Base-by-base conservation (phyloP, 2,113 vertebrate genomes). In the Columbina picui region DNA sequence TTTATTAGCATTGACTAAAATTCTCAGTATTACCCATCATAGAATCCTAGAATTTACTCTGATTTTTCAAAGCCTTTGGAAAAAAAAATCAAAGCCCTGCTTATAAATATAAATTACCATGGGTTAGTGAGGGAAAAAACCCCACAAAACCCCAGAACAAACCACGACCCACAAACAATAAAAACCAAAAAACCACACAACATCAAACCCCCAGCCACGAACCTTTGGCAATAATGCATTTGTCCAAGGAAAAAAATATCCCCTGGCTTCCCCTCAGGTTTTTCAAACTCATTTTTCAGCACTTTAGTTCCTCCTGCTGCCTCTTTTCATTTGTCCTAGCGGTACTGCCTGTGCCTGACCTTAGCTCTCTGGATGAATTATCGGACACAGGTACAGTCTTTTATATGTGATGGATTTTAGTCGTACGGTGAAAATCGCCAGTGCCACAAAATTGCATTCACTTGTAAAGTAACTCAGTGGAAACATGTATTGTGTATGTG, bases 401-500 rank as follows among this genome's bases (percentile, higher is more conserved):
- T 73, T 65, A 34, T 57, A 30, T 11, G 27, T 34, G 64, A 23
- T 68, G 43, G 65, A 89, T 49, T 92, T 92, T 64, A 75, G 52
- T 68, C 84, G 45, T 87, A 6, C 11, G 19, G 50, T 65, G 61
- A 84, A 87, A 57, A 84, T 91, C 93, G 82, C 79, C 69, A 76
- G 84, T 84, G 75, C 71, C 91, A 93, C 73, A 91, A 63, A 93
- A 84, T 93, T 71, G n/a, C 76, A 65, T 89, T 81, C 36, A 41
- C 43, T 93, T 82, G 82, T 90, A 47, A 91, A 74, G 63, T 12
- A 81, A 57, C 69, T 94, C 64, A 80, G 36, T 85, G 88, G 84
- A 91, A 93, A 87, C 52, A 49, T 60, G 83, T 75, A 84, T 96
- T 95, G 91, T 97, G 74, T n/a, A 27, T 14, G 45, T 60, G 80